Evolutionary conservation across 2,888 invertebrate genomes (phyloP).

Genomic region (Chelonus formosanus): DNA sequence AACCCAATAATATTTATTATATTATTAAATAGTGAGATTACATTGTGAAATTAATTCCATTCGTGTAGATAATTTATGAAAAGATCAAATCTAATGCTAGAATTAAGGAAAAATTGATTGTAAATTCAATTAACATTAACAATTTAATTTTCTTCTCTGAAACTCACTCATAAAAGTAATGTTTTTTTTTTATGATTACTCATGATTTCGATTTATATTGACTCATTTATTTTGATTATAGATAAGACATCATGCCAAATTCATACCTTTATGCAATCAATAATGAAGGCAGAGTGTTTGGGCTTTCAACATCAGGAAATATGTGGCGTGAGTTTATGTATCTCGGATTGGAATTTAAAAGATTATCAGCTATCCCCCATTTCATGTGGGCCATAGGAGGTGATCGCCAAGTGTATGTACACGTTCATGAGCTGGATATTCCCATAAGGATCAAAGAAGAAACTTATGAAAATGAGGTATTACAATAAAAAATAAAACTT

Average conservation of each 20-base stretch:
- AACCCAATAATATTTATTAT: no score
- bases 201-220: no score
- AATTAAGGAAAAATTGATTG: no score
- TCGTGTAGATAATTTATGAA: no score
- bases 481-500: constrained; percentile 8
- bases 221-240: background rate
- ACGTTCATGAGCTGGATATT: constrained; percentile 88
- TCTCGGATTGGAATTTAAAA: constrained; percentile 87
- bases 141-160: no score
- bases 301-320: constrained; percentile 80
- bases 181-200: no score
- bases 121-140: no score
- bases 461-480: constrained; percentile 88
- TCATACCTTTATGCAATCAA: constrained; percentile 84
- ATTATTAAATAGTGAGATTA: no score
- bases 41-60: no score
- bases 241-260: constrained; percentile 69
- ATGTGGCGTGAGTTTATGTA: constrained; percentile 90
- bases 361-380: constrained; percentile 83
- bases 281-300: constrained; percentile 88
- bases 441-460: constrained; percentile 91
- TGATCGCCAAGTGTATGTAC: constrained; percentile 91
- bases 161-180: no score
- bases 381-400: constrained; percentile 94
- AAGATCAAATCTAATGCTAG: no score